phyloP scores from a whole-genome alignment of 2,888 invertebrate species.

The Ernsta delagoae region DNA sequence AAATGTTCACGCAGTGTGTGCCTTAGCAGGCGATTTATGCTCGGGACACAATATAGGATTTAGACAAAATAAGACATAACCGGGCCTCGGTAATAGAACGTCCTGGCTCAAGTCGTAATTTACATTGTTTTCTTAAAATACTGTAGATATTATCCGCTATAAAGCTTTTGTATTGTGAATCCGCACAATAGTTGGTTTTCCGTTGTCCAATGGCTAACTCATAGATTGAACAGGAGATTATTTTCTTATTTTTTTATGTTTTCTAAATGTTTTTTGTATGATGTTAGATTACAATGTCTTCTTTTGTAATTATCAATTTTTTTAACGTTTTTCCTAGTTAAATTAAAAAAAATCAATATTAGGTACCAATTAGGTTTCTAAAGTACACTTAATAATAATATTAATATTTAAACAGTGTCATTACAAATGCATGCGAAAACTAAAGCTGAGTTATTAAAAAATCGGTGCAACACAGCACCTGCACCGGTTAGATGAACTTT shows the following conservation, averaged over 20 bases:
- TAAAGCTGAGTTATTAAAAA: neutral
- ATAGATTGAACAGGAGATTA: neutral
- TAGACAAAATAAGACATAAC: constrained; percentile 77
- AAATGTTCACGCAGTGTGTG: constrained; percentile 80
- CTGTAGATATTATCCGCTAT: constrained; percentile 19
- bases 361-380: neutral
- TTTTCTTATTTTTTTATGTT: too few species aligned
- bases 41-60: constrained; percentile 81
- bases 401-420: too few species aligned
- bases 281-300: neutral
- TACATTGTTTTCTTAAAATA: constrained; percentile 56
- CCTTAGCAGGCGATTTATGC: constrained; percentile 80
- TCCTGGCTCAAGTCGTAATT: constrained; percentile 59
- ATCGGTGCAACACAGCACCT: too few species aligned
- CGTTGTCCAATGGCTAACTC: neutral
- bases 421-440: neutral
- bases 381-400: neutral
- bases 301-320: neutral
- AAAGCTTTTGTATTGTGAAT: neutral
- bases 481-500: too few species aligned
- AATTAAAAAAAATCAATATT: too few species aligned
- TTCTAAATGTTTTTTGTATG: neutral
- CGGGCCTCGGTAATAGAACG: constrained; percentile 57
- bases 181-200: too few species aligned
- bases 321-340: too few species aligned